Evolutionary conservation across 2,888 invertebrate species (phyloP), one percentile per base, ranked within the genome.

Genomic region (Lapara coniferarum): DNA sequence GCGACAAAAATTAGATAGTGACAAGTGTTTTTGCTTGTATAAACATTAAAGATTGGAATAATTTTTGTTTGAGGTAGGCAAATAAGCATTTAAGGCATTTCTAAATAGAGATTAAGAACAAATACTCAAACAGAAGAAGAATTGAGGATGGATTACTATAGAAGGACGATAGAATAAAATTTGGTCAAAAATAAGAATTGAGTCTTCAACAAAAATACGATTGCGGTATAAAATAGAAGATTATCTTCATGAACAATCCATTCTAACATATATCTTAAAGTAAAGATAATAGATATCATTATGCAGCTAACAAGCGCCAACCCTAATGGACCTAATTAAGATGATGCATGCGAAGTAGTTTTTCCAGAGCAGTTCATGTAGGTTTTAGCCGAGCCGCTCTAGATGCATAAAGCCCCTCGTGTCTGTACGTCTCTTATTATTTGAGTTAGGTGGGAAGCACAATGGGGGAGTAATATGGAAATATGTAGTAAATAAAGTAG

Each of bases 361-460:
- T 63, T 63, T 59, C 44, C 59, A 46, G 59, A 46, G 7, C 49
- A 63, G 49, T 19, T 63, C 63, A 19, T 46, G 49, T 49, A 16
- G 49, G 49, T 46, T 19, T 49, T 49, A 19, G 8, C 13, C 19
- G 63, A 49, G 49, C 10, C 49, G 63, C 49, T 46, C 49, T 63
- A 3, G 63, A 10, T 63, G 63, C 49, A 63, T 63, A 63, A 63
- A 46, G 49, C 63, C 46, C 46, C 16, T 19, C 63, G 2, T 49
- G 63, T 63, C 63, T 63, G 63, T 63, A 63, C 63, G 19, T 46
- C 46, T 49, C 63, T 63, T 63, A 63, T 63, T 63, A 63, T 63
- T 63, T 63, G 49, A 46, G 19, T 63, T 7, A 19, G 7, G 63
- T 10, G 0, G 49, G 63, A 19, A 46, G 19, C 16, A 63, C 63